Evolutionary conservation across 1,140 invertebrate genomes (phyloP), one percentile per base, ranked within the genome.

Genomic region (Colletes latitarsis): DNA sequence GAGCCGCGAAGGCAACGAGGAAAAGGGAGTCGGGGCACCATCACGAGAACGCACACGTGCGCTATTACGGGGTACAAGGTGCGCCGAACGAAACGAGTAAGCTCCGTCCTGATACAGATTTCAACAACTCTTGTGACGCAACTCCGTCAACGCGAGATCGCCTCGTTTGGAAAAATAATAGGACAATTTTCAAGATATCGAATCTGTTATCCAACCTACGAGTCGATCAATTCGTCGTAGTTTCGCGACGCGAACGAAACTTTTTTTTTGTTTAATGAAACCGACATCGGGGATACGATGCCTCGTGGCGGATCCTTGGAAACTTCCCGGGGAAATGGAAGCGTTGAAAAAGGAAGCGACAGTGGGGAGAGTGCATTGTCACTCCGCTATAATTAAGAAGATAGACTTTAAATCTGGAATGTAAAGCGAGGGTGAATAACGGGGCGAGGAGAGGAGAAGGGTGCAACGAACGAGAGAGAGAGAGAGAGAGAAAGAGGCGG

Each of bases 381-480:
- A 88, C 87, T 85, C 82, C 82, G 83, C 92, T 89, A 91, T 91
- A 93, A 92, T 92, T 92, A 92, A 91, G 83, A 83, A 76, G 82
- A 81, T 82, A 82, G 73, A 82, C 78, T 87, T 82, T 76, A 84
- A 87, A 87, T 84, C 82, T 74, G 67, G 73, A 82, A 78, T 82
- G 74, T 63, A 64, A 53, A 58, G 69, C 52, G 63, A 64, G 72
- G 68, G 68, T 55, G 63, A 60, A 46, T 85, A 88, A 88, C 85
- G 86, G 55, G 64, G 81, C 63, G 89, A 88, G 86, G 87, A n/a
- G 63, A 6, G 82, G 62, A 57, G 86, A 77, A 12, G 46, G 46
- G 46, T 10, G 46, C 49, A 9, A 2, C 30, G 30, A 30, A 30
- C 30, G 30, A 12, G 49, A 12, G 49, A 12, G 10, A 49, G 3